phyloP scores from a whole-genome alignment of 2,113 vertebrate species.

The Isichthys henryi region DNA sequence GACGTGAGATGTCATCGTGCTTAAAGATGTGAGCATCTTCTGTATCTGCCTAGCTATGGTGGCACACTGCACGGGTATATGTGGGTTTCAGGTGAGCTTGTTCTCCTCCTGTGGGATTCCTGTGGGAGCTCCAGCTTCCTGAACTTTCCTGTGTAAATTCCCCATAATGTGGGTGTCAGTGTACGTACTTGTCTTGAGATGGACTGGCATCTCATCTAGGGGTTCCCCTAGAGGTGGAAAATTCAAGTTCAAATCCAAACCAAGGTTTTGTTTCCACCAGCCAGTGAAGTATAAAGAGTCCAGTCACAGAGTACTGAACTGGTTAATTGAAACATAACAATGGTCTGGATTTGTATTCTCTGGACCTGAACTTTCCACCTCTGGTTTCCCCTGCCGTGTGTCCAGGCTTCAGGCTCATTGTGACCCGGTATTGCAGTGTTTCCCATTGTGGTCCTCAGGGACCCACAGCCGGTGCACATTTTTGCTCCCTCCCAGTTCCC shows the following conservation, averaged over 20 bases:
- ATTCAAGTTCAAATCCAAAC: not conserved
- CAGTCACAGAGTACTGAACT: not conserved
- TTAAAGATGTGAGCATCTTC: not conserved
- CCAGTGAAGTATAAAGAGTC: not conserved
- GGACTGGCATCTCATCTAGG: not conserved
- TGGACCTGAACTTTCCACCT: too few relatives aligned
- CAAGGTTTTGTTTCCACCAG: not conserved
- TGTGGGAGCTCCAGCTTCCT: not conserved
- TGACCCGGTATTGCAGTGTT: not conserved
- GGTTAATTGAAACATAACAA: too few relatives aligned
- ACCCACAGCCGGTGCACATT: not conserved
- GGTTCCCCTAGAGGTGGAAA: not conserved
- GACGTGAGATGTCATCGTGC: not conserved
- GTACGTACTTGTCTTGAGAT: not conserved
- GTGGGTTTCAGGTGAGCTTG: not conserved
- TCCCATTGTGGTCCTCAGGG: too few relatives aligned
- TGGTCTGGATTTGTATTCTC: not conserved
- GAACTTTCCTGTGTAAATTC: not conserved
- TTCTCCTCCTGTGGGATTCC: not conserved
- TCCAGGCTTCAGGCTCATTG: not conserved
- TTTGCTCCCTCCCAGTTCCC: not conserved
- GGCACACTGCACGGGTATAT: not conserved
- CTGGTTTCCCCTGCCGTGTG: not conserved
- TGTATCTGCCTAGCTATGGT: not conserved
- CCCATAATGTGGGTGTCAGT: not conserved